phyloP scores from a whole-genome alignment of 2,888 invertebrate species.

The Monopis laevigella region DNA sequence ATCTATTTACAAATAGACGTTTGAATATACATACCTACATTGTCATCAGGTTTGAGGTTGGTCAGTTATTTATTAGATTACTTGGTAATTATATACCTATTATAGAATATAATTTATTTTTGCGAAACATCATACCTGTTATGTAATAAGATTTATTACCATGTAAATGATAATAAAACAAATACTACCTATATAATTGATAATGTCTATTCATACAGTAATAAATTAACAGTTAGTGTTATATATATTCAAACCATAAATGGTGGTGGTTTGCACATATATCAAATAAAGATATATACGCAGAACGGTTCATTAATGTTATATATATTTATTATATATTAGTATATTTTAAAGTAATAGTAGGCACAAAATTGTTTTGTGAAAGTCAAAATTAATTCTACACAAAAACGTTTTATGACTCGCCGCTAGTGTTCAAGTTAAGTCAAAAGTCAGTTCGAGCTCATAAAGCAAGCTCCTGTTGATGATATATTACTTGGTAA shows the following conservation, averaged over 20 bases:
- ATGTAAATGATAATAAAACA: too few relatives aligned
- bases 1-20: too few relatives aligned
- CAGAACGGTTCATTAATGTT: not conserved
- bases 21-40: too few relatives aligned
- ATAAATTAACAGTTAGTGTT: constrained; percentile 7
- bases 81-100: not conserved
- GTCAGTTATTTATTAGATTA: not conserved
- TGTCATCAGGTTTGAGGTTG: too few relatives aligned
- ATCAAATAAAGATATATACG: not conserved
- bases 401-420: constrained; percentile 5
- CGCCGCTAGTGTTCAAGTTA: not conserved
- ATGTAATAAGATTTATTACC: too few relatives aligned
- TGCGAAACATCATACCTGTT: not conserved
- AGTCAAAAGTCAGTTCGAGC: constrained; percentile 15
- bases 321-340: too few relatives aligned
- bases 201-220: not conserved
- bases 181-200: constrained; percentile 8
- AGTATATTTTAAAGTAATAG: too few relatives aligned
- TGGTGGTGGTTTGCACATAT: not conserved
- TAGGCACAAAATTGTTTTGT: too few relatives aligned
- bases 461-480: constrained; percentile 34
- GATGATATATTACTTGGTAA: constrained; percentile 35
- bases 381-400: constrained; percentile 5
- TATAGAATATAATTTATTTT: not conserved
- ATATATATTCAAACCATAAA: constrained; percentile 2